A percentile compares a stretch with the other conserved stretches of the same genome.
These are phyloP conservation scores for Ciconia maguari DNA, from an alignment of 2,113 vertebrate genomes.

Conservation along the genomic window DNA sequence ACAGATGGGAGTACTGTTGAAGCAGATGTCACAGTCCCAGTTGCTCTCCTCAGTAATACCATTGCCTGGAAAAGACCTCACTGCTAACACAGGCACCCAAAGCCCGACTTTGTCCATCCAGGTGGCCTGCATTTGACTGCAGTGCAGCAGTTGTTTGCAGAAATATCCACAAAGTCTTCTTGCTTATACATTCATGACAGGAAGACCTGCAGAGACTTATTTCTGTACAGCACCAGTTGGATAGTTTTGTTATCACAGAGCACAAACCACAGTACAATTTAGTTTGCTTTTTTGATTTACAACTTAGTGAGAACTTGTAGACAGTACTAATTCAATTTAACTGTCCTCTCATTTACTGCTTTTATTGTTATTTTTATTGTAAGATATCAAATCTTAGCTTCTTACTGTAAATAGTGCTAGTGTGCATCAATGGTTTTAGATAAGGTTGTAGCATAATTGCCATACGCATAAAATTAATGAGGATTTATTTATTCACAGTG, in stretches of 20 bases:
- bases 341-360: background rate
- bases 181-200: background rate
- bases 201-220: background rate
- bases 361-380: background rate
- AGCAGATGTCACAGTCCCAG: background rate
- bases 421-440: background rate
- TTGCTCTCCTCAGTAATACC: background rate
- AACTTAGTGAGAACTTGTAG: background rate
- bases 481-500: background rate
- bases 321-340: background rate
- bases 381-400: background rate
- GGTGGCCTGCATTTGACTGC: background rate
- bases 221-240: background rate
- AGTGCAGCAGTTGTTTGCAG: background rate
- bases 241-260: background rate
- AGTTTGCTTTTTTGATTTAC: background rate
- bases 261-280: background rate
- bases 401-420: background rate
- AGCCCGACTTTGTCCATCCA: background rate
- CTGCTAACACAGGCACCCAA: background rate
- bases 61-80: background rate
- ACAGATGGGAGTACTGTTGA: background rate
- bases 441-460: background rate
- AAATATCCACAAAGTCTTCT: background rate
- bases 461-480: background rate